A percentile compares a stretch with the other conserved stretches of the same genome.
phyloP scores from a whole-genome alignment of 2,113 vertebrate species.

The Sclerurus mexicanus region DNA sequence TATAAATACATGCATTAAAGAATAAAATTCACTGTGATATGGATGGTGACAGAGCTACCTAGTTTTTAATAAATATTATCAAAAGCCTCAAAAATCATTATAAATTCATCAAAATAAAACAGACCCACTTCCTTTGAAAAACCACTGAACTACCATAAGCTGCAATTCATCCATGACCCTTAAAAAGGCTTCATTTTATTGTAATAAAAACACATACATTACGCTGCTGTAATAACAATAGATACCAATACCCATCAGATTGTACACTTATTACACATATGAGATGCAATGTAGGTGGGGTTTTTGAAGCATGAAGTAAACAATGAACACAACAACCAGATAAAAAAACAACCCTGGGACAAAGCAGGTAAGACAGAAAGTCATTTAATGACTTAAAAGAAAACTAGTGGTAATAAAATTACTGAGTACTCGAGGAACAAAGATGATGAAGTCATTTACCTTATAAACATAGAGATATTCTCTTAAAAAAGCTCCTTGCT shows the following conservation, averaged over 20 bases:
- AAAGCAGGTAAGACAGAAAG: neutral
- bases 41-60: neutral
- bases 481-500: conserved; percentile 93
- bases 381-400: neutral
- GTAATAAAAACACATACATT: neutral
- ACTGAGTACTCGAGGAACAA: neutral
- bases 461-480: conserved; percentile 97
- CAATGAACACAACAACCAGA: neutral
- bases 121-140: neutral
- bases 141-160: neutral
- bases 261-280: neutral
- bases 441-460: conserved; percentile 64
- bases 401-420: neutral
- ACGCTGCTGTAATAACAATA: neutral
- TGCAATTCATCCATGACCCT: neutral
- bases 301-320: neutral
- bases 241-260: neutral
- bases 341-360: neutral
- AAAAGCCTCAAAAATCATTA: neutral
- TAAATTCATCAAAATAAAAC: neutral
- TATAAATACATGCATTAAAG: neutral
- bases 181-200: neutral
- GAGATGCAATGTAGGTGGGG: neutral
- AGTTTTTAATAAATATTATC: neutral
- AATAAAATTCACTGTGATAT: neutral